Evolutionary conservation across 2,113 vertebrate genomes (phyloP).

Genomic region (Hippoglossus stenolepis): DNA sequence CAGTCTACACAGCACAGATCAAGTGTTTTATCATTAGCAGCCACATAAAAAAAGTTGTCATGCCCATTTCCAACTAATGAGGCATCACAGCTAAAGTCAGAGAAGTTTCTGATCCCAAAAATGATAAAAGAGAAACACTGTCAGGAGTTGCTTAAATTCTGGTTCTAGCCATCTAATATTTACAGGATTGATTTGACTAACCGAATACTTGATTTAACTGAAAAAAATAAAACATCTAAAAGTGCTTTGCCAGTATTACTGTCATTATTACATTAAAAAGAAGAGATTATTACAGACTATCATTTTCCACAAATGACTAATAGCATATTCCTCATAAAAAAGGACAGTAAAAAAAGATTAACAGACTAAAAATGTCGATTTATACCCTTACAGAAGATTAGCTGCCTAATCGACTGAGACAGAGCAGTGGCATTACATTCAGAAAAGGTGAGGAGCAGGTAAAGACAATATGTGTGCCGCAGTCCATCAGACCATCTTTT

Average conservation of each 20-base stretch:
- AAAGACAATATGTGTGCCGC: not conserved
- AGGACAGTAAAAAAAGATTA: conserved; percentile 39
- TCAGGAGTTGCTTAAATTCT: not conserved
- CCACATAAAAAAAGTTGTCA: conserved; percentile 10
- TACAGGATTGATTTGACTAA: conserved; percentile 22
- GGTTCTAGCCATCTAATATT: not conserved
- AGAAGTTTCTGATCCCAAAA: not conserved
- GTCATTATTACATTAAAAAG: conserved; percentile 33
- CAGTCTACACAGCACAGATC: not conserved
- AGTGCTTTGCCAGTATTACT: conserved; percentile 4
- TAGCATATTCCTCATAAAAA: not conserved
- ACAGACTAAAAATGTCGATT: conserved; percentile 33
- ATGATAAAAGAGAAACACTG: not conserved
- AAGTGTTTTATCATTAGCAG: conserved; percentile 10
- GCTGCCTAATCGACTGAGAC: conserved; percentile 33
- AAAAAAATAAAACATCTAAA: conserved; percentile 1
- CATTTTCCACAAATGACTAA: conserved; percentile 25
- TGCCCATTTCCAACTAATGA: conserved; percentile 26
- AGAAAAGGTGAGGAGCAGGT: not conserved
- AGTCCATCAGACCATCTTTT: conserved; percentile 11
- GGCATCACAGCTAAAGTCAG: not conserved
- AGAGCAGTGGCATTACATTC: conserved; percentile 15
- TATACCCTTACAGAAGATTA: conserved; percentile 30
- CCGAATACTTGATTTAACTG: conserved; percentile 30
- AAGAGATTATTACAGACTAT: conserved; percentile 31